Conservation (phyloP, 2,888 invertebrate species). For the Hermaeophaga mercurialis region DNA sequence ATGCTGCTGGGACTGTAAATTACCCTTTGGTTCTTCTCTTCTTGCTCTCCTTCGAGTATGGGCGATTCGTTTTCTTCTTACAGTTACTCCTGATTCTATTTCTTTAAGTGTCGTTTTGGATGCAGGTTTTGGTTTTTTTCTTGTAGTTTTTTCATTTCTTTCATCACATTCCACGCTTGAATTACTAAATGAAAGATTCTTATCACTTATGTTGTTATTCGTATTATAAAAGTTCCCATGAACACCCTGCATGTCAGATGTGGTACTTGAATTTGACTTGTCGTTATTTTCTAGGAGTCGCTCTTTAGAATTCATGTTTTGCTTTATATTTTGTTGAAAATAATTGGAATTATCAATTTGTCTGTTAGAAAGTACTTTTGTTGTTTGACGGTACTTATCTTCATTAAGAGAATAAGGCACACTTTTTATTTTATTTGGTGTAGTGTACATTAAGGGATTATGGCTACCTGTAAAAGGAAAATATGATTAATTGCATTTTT, state of each 20-base stretch:
- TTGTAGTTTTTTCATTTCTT: constrained; percentile 21
- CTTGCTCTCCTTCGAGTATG: constrained; percentile 35
- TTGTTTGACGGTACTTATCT: constrained; percentile 49
- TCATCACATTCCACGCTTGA: constrained; percentile 52
- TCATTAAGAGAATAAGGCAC: constrained; percentile 42
- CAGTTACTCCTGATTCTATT: constrained; percentile 29
- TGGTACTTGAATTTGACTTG: constrained; percentile 58
- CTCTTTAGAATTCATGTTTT: constrained; percentile 73
- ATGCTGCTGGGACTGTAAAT: constrained; percentile 29
- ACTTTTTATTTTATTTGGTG: constrained; percentile 45
- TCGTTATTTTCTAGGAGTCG: constrained; percentile 65
- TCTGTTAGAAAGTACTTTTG: constrained; percentile 3
- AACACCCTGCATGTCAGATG: constrained; percentile 61
- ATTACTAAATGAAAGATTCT: constrained; percentile 52
- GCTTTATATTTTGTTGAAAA: constrained; percentile 65
- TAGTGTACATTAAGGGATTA: constrained; percentile 65
- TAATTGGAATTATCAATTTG: constrained; percentile 41
- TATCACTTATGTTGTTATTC: constrained; percentile 54
- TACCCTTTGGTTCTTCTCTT: constrained; percentile 39
- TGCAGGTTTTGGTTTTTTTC: constrained; percentile 18
- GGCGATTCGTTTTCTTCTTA: constrained; percentile 44
- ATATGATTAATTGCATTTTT: no score
- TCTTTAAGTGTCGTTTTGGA: constrained; percentile 21
- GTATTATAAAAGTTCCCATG: constrained; percentile 51
- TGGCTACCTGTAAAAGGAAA: constrained; percentile 57